Evolutionary conservation across 2,113 vertebrate genomes (phyloP), one percentile per base, ranked within the genome.

Genomic region (Puffinus mauretanicus): DNA sequence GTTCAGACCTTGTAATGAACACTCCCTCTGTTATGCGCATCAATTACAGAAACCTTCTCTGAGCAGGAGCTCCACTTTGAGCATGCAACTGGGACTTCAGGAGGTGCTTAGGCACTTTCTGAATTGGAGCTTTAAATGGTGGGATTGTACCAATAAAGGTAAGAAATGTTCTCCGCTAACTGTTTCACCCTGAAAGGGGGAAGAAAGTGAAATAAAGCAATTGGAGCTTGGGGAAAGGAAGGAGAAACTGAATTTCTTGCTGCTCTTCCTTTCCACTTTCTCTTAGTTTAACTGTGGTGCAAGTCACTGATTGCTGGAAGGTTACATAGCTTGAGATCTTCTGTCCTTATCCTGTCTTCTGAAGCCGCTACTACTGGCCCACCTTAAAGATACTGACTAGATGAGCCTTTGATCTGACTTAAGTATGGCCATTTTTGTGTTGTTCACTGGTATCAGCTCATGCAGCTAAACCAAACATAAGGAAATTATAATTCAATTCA

Each of bases 1-100:
- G 79, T 80, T 94, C 90, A 96, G 71, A 80, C 30, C 36, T 61
- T 49, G 7, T 65, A 95, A 96, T 79, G 87, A 96, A 57, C 17
- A 1, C 11, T 87, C 42, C 18, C 14, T 82, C 60, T 76, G 16
- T 72, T 91, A 66, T 20, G 32, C 2, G 0, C 36, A 70, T 86
- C 54, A 42, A 17, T 91, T 88, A 76, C 2, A 30, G 58, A 82
- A 95, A 73, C 10, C 6, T n/a, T 15, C 62, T 89, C 13, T 25
- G 94, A 90, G 66, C 61, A 77, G 66, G 29, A 95, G 6, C 40
- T 91, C 34, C 44, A 69, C 32, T 85, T 49, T 29, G 75, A 96
- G 49, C 22, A 20, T 46, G 42, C 96, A 93, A 42, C 82, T 91
- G 96, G 87, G 96, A 96, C 40, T n/a, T 70, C 29, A 40, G 34